Evolutionary conservation across 1,140 invertebrate genomes (phyloP).

Genomic region (Euura lappo): DNA sequence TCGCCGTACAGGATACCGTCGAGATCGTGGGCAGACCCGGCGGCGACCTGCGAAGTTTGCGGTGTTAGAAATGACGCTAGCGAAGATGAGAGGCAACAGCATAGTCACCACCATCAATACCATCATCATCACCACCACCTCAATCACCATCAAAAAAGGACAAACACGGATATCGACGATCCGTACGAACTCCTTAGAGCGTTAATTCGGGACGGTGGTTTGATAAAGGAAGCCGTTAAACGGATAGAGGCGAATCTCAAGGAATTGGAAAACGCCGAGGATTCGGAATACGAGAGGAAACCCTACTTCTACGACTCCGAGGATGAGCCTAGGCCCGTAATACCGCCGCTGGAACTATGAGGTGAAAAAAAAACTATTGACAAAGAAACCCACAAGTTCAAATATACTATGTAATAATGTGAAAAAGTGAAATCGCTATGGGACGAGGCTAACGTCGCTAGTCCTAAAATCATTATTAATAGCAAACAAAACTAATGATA

Average conservation of each 20-base stretch:
- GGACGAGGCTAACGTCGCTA: too few relatives aligned
- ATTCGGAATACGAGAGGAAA: slow-evolving; percentile 42
- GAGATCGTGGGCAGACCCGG: slow-evolving; percentile 55
- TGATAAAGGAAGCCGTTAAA: slow-evolving; percentile 76
- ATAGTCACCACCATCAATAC: slow-evolving; percentile 25
- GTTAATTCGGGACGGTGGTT: slow-evolving; percentile 67
- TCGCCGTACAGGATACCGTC: slow-evolving; percentile 68
- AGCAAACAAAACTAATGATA: too few relatives aligned
- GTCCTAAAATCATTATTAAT: too few relatives aligned
- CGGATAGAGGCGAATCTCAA: slow-evolving; percentile 65
- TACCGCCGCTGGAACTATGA: slow-evolving; percentile 43
- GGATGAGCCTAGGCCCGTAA: slow-evolving; percentile 44
- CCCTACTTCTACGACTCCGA: slow-evolving; percentile 46
- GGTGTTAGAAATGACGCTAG: slow-evolving; percentile 37
- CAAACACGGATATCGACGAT: slow-evolving; percentile 58
- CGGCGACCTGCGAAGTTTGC: slow-evolving; percentile 51
- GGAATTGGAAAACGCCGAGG: slow-evolving; percentile 54
- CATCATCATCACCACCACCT: slow-evolving; percentile 28
- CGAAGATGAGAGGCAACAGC: slow-evolving; percentile 29
- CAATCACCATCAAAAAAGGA: slow-evolving; percentile 43
- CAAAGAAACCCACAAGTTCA: too few relatives aligned
- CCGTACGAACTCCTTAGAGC: slow-evolving; percentile 73
- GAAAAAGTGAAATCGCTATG: too few relatives aligned
- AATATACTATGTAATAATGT: too few relatives aligned
- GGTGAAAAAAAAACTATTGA: neutral